Conservation (phyloP, 1,140 invertebrate genomes). For the Aphelenchoides besseyi region DNA sequence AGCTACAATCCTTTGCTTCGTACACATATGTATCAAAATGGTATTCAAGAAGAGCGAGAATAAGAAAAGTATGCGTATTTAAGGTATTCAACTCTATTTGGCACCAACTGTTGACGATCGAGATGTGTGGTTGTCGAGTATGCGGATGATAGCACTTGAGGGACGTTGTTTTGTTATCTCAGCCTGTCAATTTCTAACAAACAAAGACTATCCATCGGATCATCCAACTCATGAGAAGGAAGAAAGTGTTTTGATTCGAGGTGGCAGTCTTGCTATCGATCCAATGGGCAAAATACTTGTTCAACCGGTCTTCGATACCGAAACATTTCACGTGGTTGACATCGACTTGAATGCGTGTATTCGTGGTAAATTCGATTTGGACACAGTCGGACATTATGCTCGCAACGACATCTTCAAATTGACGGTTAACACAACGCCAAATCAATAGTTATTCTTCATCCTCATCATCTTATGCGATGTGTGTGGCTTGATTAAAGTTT, state of each 20-base stretch:
- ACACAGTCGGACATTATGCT: conserved; percentile 52
- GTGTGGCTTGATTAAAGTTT: too few relatives aligned
- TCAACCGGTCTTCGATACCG: conserved; percentile 47
- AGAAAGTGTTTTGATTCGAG: conserved; percentile 43
- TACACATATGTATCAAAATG: conserved; percentile 46
- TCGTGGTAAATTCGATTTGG: conserved; percentile 55
- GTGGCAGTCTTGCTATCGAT: conserved; percentile 52
- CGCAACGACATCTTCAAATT: conserved; percentile 54
- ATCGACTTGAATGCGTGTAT: conserved; percentile 45
- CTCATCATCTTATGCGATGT: background rate
- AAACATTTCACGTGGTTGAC: conserved; percentile 37
- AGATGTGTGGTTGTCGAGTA: conserved; percentile 51
- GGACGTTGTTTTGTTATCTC: conserved; percentile 54
- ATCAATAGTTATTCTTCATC: background rate
- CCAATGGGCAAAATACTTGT: conserved; percentile 50
- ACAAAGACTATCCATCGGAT: conserved; percentile 39
- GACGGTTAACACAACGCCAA: conserved; percentile 40
- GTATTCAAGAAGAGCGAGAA: background rate
- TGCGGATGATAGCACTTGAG: conserved; percentile 52
- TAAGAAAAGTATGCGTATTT: conserved; percentile 15
- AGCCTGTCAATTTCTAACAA: conserved; percentile 49
- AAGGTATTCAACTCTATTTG: conserved; percentile 50
- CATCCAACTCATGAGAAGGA: conserved; percentile 33
- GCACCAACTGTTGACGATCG: conserved; percentile 56
- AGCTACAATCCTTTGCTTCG: conserved; percentile 60